Base-by-base conservation (phyloP, 2,797 vertebrate species). In the Neostethus bicornis region DNA sequence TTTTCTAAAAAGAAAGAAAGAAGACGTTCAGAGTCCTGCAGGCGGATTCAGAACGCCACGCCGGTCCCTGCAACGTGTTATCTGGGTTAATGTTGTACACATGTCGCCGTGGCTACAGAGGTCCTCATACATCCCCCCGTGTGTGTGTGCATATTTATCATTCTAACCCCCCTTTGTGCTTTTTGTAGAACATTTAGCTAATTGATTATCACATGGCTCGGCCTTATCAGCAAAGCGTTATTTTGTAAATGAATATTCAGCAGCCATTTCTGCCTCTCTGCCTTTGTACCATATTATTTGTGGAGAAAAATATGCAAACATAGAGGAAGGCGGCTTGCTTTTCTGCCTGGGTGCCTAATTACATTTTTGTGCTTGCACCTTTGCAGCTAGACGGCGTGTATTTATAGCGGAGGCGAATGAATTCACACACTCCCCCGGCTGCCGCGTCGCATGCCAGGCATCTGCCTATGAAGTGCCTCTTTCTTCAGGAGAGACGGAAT, bases 231-330 rank as follows among this genome's bases (percentile, higher is more conserved):
- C 84, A 90, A 88, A 86, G 75, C 53, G 78, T 86, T 86, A 83
- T 87, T 89, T 87, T 85, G 86, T 85, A 86, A 87, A 86, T 87
- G 87, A 91, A 87, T 83, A 87, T 89, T 90, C 86, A 83, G 58
- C 69, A 60, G 69, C 54, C 55, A 63, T 77, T 78, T 63, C 67
- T 65, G 57, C 53, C 66, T 73, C 63, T 52, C 62, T 44, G 76
- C 60, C 72, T 84, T 88, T 87, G 87, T 85, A 70, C 63, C 74
- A 66, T 65, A 66, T 83, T 81, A 86, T 89, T 85, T 86, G 80
- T 70, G 80, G 70, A 83, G 81, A 83, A 85, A n/a, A 86, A 88
- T 85, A 81, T 88, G 84, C 85, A 84, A 87, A 85, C 85, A 58
- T 13, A 32, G 80, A 82, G 68, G 76, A 81, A 82, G 72, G 66